Percentiles rank a stretch among this genome's conserved stretches.
phyloP scores from a whole-genome alignment of 2,888 invertebrate species.

The Cheilosia urbana region DNA sequence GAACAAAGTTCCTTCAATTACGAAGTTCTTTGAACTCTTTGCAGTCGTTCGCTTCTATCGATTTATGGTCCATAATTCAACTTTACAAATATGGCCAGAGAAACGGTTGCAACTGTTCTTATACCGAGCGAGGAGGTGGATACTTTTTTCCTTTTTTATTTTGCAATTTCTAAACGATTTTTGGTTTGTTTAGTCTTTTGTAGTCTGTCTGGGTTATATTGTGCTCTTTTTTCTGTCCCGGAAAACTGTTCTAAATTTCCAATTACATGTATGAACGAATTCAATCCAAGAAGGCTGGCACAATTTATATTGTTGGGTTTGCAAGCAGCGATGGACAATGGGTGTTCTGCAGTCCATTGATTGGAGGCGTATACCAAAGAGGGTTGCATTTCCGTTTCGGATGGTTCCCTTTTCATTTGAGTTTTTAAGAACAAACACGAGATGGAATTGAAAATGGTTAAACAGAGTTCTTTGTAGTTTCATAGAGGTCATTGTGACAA shows the following conservation, averaged over 20 bases:
- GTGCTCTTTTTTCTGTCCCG: no score
- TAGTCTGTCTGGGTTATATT: neutral
- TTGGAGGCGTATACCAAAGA: neutral
- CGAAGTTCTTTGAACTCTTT: slow-evolving; percentile 67
- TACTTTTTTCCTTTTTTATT: neutral
- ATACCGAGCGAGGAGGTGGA: neutral
- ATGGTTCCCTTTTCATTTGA: neutral
- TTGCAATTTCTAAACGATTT: slow-evolving; percentile 53
- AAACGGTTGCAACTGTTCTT: slow-evolving; percentile 52
- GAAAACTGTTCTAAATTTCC: slow-evolving; percentile 11
- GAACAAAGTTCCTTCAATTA: slow-evolving; percentile 59
- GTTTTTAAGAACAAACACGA: neutral
- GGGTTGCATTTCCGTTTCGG: neutral
- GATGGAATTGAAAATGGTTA: no score
- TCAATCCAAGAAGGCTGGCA: neutral
- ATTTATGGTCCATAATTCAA: slow-evolving; percentile 71
- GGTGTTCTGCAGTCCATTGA: neutral
- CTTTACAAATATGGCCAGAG: slow-evolving; percentile 62
- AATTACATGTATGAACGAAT: slow-evolving; percentile 38
- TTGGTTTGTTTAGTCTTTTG: slow-evolving; percentile 17
- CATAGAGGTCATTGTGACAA: no score
- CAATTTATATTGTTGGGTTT: neutral
- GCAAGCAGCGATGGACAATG: neutral
- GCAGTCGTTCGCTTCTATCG: slow-evolving; percentile 40
- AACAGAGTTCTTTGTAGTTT: no score